A percentile compares a stretch with the other conserved stretches of the same genome.
phyloP scores from a whole-genome alignment of 2,797 vertebrate species.

The Phataginus tetradactyla region DNA sequence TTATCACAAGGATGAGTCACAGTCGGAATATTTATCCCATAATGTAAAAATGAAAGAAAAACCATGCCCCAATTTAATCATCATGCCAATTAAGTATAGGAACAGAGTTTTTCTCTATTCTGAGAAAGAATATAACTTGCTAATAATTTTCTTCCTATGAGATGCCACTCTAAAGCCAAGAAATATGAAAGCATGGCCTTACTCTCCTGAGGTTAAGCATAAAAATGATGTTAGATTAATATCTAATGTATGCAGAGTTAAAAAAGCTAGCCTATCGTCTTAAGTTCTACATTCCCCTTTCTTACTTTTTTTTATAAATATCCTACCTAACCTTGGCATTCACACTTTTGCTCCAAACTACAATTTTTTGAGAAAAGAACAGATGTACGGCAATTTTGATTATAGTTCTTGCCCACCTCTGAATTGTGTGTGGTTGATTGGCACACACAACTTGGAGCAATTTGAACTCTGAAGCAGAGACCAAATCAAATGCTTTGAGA shows the following conservation, averaged over 20 bases:
- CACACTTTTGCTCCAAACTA: background rate
- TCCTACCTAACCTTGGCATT: background rate
- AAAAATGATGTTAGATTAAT: background rate
- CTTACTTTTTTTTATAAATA: conserved; percentile 11
- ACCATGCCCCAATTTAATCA: background rate
- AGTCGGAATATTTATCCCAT: conserved; percentile 32
- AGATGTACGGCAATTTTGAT: background rate
- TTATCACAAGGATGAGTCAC: background rate
- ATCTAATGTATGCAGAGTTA: background rate
- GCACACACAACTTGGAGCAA: background rate
- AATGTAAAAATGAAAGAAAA: conserved; percentile 4
- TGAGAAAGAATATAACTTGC: background rate
- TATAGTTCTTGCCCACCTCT: background rate
- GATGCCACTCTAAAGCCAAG: background rate
- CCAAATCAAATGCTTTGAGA: background rate
- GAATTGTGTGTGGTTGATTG: background rate
- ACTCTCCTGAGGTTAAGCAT: background rate
- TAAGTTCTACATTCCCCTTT: background rate
- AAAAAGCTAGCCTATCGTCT: background rate
- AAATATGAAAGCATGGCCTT: background rate
- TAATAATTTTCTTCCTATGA: background rate
- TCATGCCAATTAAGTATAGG: background rate
- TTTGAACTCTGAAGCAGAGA: background rate
- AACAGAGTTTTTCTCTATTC: background rate
- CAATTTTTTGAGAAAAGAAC: background rate